These are phyloP conservation scores for Zelleria hepariella DNA, from an alignment of 2,888 invertebrate species.

Conservation along the genomic window DNA sequence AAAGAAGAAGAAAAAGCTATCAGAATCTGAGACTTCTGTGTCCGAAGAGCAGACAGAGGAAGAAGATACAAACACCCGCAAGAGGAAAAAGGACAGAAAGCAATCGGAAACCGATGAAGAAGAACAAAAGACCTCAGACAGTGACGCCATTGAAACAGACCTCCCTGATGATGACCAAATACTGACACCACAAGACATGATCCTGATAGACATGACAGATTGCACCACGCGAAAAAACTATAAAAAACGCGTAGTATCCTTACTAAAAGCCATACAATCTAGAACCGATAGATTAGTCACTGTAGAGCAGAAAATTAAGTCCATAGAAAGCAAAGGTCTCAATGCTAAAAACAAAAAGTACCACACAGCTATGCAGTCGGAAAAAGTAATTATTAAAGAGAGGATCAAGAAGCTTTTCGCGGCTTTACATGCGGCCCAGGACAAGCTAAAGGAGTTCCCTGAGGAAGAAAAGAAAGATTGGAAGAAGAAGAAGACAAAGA, in stretches of 20 bases:
- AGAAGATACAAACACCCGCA: constrained; percentile 11
- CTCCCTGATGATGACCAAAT: constrained; percentile 36
- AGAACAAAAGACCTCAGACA: constrained; percentile 25
- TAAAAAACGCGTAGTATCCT: constrained; percentile 34
- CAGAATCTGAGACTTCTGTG: neutral
- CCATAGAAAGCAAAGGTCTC: constrained; percentile 46
- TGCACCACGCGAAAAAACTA: constrained; percentile 37
- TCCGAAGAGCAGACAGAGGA: constrained; percentile 2
- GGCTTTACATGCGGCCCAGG: constrained; percentile 28
- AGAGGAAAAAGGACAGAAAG: neutral
- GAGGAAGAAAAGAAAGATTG: constrained; percentile 16
- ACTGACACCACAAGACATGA: constrained; percentile 36
- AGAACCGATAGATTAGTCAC: constrained; percentile 27
- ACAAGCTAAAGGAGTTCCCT: constrained; percentile 27
- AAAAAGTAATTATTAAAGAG: constrained; percentile 36
- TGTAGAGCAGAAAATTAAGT: constrained; percentile 36
- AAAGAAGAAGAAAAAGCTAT: neutral
- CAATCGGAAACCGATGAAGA: neutral
- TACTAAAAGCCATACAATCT: constrained; percentile 38
- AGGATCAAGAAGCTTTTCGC: constrained; percentile 33
- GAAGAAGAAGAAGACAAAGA: constrained; percentile 16
- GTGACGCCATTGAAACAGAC: constrained; percentile 50
- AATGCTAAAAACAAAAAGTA: constrained; percentile 39
- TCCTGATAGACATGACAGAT: constrained; percentile 40
- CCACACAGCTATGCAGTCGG: constrained; percentile 50